Evolutionary conservation across 2,113 vertebrate genomes (phyloP).

Genomic region (Lontra canadensis): DNA sequence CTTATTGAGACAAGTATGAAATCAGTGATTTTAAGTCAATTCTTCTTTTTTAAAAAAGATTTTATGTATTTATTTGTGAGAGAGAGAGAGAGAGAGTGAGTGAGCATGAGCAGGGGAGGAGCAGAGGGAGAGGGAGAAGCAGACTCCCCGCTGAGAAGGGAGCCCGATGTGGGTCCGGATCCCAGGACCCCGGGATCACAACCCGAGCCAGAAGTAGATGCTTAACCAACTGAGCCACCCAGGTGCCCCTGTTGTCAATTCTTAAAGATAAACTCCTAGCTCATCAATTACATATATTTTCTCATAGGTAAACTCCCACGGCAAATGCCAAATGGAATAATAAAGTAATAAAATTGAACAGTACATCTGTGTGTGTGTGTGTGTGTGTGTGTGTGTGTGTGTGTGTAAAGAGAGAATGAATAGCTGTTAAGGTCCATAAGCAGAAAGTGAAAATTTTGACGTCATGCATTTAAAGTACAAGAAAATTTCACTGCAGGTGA

Average conservation of each 20-base stretch:
- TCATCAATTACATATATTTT: conserved; percentile 1
- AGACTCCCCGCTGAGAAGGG: too few relatives aligned
- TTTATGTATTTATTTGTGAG: too few relatives aligned
- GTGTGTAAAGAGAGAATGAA: background rate
- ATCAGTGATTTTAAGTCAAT: conserved; percentile 38
- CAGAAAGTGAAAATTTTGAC: conserved; percentile 49
- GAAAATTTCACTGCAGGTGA: conserved; percentile 21
- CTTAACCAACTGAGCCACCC: too few relatives aligned
- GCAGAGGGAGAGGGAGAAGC: too few relatives aligned
- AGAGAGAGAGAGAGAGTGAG: too few relatives aligned
- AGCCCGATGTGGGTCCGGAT: too few relatives aligned
- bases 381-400: background rate
- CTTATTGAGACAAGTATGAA: background rate
- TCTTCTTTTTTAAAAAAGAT: background rate
- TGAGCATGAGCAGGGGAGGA: too few relatives aligned
- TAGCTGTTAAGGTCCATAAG: background rate
- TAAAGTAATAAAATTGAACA: background rate
- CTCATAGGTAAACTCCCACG: background rate
- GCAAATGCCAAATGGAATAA: conserved; percentile 14
- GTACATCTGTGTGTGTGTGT: background rate
- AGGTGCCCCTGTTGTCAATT: background rate
- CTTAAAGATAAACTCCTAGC: conserved; percentile 29
- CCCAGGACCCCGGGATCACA: too few relatives aligned
- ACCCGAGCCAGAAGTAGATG: too few relatives aligned
- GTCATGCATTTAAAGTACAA: conserved; percentile 46